A percentile compares a stretch with the other conserved stretches of the same genome.
Evolutionary conservation across 2,113 vertebrate species (phyloP).

Genomic region (Sphyrna mokarran): DNA sequence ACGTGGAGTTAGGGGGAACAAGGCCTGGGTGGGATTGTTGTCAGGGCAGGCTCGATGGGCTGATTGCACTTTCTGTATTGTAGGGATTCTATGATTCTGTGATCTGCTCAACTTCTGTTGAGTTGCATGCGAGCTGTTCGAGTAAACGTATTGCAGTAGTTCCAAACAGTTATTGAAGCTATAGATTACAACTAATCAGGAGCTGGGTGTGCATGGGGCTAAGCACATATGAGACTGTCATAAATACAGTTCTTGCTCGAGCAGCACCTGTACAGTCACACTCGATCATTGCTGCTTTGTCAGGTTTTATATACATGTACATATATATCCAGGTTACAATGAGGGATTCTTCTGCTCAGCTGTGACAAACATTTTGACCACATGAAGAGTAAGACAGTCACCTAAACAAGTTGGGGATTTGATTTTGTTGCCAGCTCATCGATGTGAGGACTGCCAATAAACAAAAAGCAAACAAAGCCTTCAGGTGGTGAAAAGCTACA

Average conservation of each 20-base stretch:
- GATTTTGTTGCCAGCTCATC: not conserved
- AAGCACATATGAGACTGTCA: not conserved
- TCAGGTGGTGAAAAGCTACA: not conserved
- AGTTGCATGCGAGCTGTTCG: not conserved
- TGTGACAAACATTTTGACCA: not conserved
- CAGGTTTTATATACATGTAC: not conserved
- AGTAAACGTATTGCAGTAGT: not conserved
- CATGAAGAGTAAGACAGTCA: not conserved
- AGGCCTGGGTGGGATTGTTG: too few species aligned
- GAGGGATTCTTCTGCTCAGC: not conserved
- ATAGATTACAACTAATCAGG: slow-evolving; percentile 3
- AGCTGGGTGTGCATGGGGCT: not conserved
- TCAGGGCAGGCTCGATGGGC: too few species aligned
- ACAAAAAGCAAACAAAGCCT: not conserved
- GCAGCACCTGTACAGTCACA: not conserved
- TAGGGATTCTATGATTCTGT: too few species aligned
- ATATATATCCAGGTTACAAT: not conserved
- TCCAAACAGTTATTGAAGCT: not conserved
- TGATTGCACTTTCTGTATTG: too few species aligned
- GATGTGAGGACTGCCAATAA: not conserved
- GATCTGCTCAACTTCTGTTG: not conserved
- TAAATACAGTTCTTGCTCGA: not conserved
- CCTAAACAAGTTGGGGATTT: not conserved
- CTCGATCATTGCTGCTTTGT: not conserved
- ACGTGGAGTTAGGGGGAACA: too few species aligned